Percentiles rank a stretch among this genome's conserved stretches.
These are phyloP conservation scores for Rotaria macrura DNA, from an alignment of 2,888 invertebrate genomes.

Conservation along the genomic window DNA sequence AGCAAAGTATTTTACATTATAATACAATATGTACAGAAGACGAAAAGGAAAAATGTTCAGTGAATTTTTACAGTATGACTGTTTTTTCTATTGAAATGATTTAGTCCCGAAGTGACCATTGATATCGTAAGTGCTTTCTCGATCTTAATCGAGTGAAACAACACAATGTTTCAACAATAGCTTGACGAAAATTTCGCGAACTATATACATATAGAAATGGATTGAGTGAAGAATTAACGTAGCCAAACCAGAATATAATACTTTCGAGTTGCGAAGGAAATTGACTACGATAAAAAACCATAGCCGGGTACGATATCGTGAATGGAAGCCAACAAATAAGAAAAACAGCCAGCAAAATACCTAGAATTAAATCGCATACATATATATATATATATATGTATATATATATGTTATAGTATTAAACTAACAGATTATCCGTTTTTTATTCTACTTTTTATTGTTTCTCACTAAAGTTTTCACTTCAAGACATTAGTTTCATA, in stretches of 20 bases:
- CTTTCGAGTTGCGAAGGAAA: neutral
- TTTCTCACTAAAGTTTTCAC: too few relatives aligned
- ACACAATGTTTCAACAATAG: slow-evolving; percentile 12
- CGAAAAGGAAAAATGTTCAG: neutral
- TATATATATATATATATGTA: too few relatives aligned
- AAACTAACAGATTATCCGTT: too few relatives aligned
- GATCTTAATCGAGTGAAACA: neutral
- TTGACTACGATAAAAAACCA: slow-evolving; percentile 6
- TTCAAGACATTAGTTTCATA: too few relatives aligned
- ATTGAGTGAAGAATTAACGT: slow-evolving; percentile 32
- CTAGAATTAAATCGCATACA: too few relatives aligned
- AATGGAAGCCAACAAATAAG: slow-evolving; percentile 32
- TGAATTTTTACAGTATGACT: neutral
- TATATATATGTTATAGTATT: too few relatives aligned
- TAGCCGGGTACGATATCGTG: slow-evolving; percentile 25
- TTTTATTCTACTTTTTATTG: too few relatives aligned
- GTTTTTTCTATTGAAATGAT: neutral
- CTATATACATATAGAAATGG: slow-evolving; percentile 33
- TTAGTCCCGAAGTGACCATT: neutral
- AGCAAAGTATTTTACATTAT: neutral
- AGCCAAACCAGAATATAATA: slow-evolving; percentile 31
- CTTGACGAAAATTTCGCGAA: neutral
- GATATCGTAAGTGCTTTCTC: neutral
- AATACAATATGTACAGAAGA: neutral
- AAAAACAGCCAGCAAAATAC: slow-evolving; percentile 25